Base-by-base conservation (phyloP, 2,888 invertebrate species). In the Lepidocyrtinus sp. region DNA sequence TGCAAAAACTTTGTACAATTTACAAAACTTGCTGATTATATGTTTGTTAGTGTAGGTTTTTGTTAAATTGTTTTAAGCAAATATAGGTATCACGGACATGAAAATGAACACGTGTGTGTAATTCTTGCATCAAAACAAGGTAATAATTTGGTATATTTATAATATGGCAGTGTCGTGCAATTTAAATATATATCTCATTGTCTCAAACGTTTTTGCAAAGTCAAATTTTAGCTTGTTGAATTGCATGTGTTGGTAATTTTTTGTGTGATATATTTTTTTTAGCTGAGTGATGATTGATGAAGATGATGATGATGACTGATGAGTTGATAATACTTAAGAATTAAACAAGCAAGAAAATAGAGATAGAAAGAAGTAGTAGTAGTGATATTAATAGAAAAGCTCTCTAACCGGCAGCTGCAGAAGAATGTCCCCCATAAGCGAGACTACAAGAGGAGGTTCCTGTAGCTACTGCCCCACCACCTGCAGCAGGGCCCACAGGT, bases 401-500 rank as follows among this genome's bases (percentile, higher is more conserved):
- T 72, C 67, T 62, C 73, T 78, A 78, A 81, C 81, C 81, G 69
- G 77, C 81, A 81, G 83, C 81, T 75, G 81, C 78, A 73, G 83
- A 83, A 78, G 75, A 72, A 72, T 83, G 83, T 75, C 78, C 78
- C 72, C 83, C 83, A 75, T 83, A 83, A 75, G 77, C 81, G 75
- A 83, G 81, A 71, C 81, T 81, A 80, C 83, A 83, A 72, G 78
- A 78, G 75, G 80, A 74, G 61, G 72, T 64, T 72, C 75, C 80
- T 74, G 76, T 71, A 74, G 80, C 76, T 63, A 63, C 80, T 59
- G 72, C 76, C 72, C 81, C 79, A 81, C 81, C 74, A 81, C 81
- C 74, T 36, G 36, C 46, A 71, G 78, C 73, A 59, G 78, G 78
- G 73, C 81, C 76, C 64, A 75, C 81, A 69, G 81, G 82, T 69